Evolutionary conservation across 53 echinoderm and acorn worm species (phyloP).

Genomic region (Hippasteria phrygiana): DNA sequence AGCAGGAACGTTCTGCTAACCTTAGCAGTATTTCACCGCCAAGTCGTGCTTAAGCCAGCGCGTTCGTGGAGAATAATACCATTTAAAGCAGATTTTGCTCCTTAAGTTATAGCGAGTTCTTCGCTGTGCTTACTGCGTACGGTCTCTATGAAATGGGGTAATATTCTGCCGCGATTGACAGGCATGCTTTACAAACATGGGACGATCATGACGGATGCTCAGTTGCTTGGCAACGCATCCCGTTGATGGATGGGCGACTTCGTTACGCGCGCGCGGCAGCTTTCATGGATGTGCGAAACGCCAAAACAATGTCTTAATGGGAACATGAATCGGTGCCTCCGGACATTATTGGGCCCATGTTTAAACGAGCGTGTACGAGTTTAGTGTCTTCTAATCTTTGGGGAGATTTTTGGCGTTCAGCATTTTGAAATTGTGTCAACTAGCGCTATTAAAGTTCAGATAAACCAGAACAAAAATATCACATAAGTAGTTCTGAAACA

Average conservation of each 20-base stretch:
- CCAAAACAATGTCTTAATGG: not conserved
- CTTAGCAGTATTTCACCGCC: too few species aligned
- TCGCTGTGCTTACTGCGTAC: too few species aligned
- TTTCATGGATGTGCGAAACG: not conserved
- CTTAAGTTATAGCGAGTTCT: too few species aligned
- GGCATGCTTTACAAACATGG: not conserved
- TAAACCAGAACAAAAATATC: too few species aligned
- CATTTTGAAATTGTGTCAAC: too few species aligned
- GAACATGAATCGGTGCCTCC: not conserved
- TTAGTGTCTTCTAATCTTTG: not conserved
- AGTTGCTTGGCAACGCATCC: conserved; percentile 32
- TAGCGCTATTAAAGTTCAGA: too few species aligned
- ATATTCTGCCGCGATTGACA: not conserved
- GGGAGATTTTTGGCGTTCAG: too few species aligned
- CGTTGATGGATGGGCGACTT: conserved; percentile 4
- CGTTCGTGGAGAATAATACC: too few species aligned
- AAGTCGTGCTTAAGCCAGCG: too few species aligned
- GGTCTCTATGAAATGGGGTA: not conserved
- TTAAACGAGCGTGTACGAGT: not conserved
- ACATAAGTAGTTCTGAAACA: too few species aligned
- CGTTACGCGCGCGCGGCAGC: not conserved
- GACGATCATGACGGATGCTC: not conserved
- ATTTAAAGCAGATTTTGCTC: too few species aligned
- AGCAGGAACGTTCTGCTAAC: too few species aligned
- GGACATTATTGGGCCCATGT: not conserved